phyloP scores from a whole-genome alignment of 2,113 vertebrate species.

The Dromiciops gliroides region DNA sequence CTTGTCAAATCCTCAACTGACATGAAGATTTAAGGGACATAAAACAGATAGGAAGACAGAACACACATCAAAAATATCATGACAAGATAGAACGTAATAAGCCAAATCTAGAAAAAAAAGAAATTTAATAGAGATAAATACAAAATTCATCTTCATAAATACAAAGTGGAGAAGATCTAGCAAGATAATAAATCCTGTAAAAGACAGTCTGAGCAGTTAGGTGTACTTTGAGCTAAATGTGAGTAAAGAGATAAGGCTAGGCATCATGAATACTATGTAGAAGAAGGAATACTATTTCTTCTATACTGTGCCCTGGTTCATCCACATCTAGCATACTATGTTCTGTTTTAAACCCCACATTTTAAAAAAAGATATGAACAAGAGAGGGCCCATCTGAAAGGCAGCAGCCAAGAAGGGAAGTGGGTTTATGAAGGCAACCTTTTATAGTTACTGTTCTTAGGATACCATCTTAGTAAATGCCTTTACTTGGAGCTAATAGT shows the following conservation, averaged over 20 bases:
- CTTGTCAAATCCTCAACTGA: not conserved
- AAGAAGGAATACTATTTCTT: not conserved
- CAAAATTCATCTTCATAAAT: not conserved
- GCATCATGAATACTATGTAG: not conserved
- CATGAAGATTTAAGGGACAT: not conserved
- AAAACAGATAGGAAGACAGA: not conserved
- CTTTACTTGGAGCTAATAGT: not conserved
- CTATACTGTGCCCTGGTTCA: not conserved
- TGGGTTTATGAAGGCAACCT: not conserved
- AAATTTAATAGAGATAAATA: not conserved
- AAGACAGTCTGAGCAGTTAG: not conserved
- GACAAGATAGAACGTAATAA: not conserved
- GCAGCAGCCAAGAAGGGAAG: not conserved
- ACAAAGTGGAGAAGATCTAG: not conserved
- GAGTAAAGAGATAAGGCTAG: not conserved
- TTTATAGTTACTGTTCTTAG: not conserved
- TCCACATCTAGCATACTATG: not conserved
- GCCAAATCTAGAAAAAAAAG: not conserved
- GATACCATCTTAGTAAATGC: not conserved
- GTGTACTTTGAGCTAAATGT: not conserved
- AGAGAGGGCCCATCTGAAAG: not conserved
- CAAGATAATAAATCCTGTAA: not conserved
- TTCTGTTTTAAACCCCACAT: not conserved
- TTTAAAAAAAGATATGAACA: not conserved
- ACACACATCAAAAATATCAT: not conserved